Evolutionary conservation across 2,888 invertebrate genomes (phyloP).

Genomic region (Bruchidius siliquastri): DNA sequence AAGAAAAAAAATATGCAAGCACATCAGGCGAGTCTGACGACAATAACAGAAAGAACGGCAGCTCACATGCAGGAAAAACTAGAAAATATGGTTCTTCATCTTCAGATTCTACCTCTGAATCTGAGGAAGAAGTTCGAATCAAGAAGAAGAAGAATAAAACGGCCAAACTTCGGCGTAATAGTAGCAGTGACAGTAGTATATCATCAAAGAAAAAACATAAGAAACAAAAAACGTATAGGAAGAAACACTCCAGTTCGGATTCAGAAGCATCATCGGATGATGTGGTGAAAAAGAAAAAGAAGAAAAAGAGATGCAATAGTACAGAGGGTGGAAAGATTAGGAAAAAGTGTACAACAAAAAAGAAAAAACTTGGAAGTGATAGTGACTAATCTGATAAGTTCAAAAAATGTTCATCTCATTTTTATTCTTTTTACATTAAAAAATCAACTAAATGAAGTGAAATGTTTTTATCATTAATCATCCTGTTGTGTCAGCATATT

Average conservation of each 20-base stretch:
- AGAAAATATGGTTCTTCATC: constrained; percentile 3
- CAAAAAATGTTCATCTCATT: no score
- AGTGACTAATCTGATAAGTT: background rate
- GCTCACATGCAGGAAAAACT: constrained; percentile 1
- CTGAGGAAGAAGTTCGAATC: constrained; percentile 29
- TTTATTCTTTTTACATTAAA: no score
- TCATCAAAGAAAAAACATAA: background rate
- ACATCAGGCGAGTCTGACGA: constrained; percentile 12
- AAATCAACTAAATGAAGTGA: no score
- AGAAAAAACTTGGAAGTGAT: constrained; percentile 7
- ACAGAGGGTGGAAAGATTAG: background rate
- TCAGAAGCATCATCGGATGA: background rate
- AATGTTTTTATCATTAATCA: no score
- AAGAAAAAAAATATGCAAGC: constrained; percentile 8
- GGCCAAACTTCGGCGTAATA: constrained; percentile 22
- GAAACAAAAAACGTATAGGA: no score
- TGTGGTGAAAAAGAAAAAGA: constrained; percentile 7
- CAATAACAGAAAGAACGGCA: constrained; percentile 10
- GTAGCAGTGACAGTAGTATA: constrained; percentile 5
- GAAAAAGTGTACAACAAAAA: background rate
- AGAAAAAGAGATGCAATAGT: constrained; percentile 1
- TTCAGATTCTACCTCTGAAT: background rate
- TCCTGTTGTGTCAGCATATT: no score
- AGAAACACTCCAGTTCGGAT: background rate
- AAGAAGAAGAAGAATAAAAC: constrained; percentile 10